Conservation (phyloP, 2,888 invertebrate species). For the Belgica antarctica region DNA sequence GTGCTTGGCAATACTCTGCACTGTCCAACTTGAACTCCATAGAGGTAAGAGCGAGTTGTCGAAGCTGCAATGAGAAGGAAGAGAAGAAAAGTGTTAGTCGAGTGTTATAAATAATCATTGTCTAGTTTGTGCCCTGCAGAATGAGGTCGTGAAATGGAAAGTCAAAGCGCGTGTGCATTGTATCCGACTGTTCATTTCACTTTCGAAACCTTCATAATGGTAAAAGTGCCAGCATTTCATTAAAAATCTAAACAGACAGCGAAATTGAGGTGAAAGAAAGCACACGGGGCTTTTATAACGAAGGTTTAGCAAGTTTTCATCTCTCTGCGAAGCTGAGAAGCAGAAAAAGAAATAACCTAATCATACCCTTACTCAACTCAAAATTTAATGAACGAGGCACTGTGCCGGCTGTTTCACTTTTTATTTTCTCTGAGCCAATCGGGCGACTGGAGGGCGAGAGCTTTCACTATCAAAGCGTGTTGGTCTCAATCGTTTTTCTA, state of each 20-base stretch:
- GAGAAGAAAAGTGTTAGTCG: conserved; percentile 44
- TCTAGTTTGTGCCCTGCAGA: background rate
- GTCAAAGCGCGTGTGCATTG: background rate
- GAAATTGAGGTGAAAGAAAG: background rate
- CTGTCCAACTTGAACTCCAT: conserved; percentile 98
- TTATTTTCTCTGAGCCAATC: background rate
- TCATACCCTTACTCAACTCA: conserved; percentile 38
- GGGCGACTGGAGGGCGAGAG: background rate
- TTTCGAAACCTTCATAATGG: background rate
- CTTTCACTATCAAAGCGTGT: background rate
- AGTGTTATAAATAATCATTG: background rate
- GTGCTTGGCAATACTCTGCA: conserved; percentile 98
- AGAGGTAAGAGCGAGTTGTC: conserved; percentile 88
- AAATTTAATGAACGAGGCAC: conserved; percentile 13
- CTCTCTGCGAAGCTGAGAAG: background rate
- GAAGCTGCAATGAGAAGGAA: conserved; percentile 66
- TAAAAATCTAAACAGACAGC: background rate
- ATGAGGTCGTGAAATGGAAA: conserved; percentile 1
- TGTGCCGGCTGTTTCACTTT: background rate
- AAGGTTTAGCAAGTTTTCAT: background rate
- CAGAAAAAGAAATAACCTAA: background rate
- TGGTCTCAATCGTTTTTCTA: conserved; percentile 6
- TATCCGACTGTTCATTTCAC: background rate
- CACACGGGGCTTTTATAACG: background rate
- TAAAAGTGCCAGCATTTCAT: background rate